Percentiles rank a stretch among this genome's conserved stretches.
Conservation (phyloP, 2,113 vertebrate species). For the Trogon melanurus region DNA sequence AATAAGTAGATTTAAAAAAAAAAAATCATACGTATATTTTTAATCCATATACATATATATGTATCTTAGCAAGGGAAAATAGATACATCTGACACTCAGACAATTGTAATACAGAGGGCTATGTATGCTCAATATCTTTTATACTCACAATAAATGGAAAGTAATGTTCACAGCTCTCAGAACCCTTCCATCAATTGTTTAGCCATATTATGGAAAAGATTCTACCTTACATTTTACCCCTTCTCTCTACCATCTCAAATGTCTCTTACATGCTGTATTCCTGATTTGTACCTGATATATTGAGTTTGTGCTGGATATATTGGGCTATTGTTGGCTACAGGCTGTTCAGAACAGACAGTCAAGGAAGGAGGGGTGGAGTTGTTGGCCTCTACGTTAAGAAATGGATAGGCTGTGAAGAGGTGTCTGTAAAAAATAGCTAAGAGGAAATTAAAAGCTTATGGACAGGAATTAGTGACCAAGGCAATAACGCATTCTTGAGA, state of each 20-base stretch:
- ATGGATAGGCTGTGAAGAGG: too few relatives aligned
- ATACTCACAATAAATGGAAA: conserved; percentile 30
- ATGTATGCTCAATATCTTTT: background rate
- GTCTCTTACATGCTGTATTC: background rate
- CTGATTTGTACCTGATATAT: background rate
- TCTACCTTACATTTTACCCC: background rate
- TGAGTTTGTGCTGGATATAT: too few relatives aligned
- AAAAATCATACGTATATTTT: background rate
- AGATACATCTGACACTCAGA: background rate
- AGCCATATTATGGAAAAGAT: conserved; percentile 24
- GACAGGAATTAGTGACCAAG: too few relatives aligned
- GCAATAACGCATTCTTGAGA: too few relatives aligned
- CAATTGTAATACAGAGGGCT: conserved; percentile 24
- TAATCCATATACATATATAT: background rate
- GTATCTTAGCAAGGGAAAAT: conserved; percentile 15
- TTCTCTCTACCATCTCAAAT: background rate
- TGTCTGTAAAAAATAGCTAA: too few relatives aligned
- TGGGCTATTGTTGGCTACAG: too few relatives aligned
- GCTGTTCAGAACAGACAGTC: too few relatives aligned
- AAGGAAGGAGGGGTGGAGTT: too few relatives aligned
- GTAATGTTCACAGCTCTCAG: conserved; percentile 20
- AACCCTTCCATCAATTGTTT: conserved; percentile 56
- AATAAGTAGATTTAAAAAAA: conserved; percentile 1
- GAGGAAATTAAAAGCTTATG: too few relatives aligned
- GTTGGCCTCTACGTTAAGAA: too few relatives aligned